Evolutionary conservation across 2,888 invertebrate genomes (phyloP), one percentile per base, ranked within the genome.

Genomic region (Eledona agricola): DNA sequence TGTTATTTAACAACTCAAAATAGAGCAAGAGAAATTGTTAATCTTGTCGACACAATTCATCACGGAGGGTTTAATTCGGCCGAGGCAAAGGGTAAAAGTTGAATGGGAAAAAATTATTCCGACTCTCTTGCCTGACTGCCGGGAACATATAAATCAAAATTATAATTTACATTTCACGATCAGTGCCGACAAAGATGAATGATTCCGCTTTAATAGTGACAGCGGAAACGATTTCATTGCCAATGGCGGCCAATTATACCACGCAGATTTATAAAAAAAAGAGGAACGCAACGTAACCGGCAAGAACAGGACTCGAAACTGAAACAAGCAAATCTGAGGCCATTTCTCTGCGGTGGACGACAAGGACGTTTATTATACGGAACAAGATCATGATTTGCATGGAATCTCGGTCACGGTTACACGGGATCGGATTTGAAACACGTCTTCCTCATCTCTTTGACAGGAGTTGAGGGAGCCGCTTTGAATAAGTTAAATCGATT

Each of bases 321-420:
- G 29, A 20, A 42, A 42, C 29, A 42, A 7, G 12, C 19, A n/a
- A 17, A 19, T 20, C 10, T 42, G 11, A 42, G 42, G 42, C 19
- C 42, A 42, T 42, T 42, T 42, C 31, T 42, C 29, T 42, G 42
- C 25, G 37, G 25, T 15, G 25, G 9, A 25, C 9, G 6, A 19
- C 49, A 22, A 49, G 31, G 37, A 12, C 13, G 26, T 35, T 19
- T 25, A 16, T 46, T 25, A 40, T 52, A 37, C 16, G 29, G 46
- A 54, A 55, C 51, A 52, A 55, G 58, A 55, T 51, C 55, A 45
- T 46, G 52, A 52, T 52, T 42, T 42, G 42, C 29, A 46, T 40
- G 28, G 31, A 55, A 59, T 54, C 34, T 59, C 56, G 58, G 58
- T 59, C 58, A 59, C 28, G 58, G 58, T 37, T 43, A 51, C 51